Base-by-base conservation (phyloP, 2,797 vertebrate genomes). In the Acipenser transmontanus region DNA sequence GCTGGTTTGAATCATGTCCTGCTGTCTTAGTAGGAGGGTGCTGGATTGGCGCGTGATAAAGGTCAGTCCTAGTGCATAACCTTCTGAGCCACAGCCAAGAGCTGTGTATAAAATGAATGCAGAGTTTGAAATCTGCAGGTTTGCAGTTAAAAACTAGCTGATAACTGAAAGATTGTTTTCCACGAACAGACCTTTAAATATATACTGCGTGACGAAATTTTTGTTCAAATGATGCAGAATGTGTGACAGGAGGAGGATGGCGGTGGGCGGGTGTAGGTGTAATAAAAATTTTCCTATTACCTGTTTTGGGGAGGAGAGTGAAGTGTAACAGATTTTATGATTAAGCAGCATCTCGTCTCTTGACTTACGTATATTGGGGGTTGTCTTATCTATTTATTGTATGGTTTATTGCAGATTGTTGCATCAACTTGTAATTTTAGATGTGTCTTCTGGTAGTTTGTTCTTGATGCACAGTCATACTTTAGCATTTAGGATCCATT, bases 401-500 rank as follows among this genome's bases (percentile, higher is more conserved):
- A 6, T n/a, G 54, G 9, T 65, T 57, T 57, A 48, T 64, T 1
- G 14, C 6, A 34, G 2, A 52, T 8, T 14, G 9, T 8, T 12
- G 14, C 50, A 5, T 7, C 7, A 50, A 8, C 2, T 34, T 3
- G 7, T 50, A 20, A 7, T 34, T 11, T 64, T 64, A 64, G 50
- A 6, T 54, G 9, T 64, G 1, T 34, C 10, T 51, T 48, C 65
- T 66, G 68, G 57, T 63, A 65, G 56, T 62, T 69, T 63, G 61
- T 20, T 67, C 61, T 63, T 77, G 69, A 67, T 68, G 68, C 66
- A 69, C 63, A 74, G 72, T 72, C 74, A 69, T 70, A 48, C n/a
- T 13, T 57, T 13, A n/a, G 54, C 54, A 57, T 57, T 57, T 57
- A 57, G 34, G 34, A 34, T 34, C 1, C 34, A 34, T 34, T 34